Percentiles rank a stretch among this genome's conserved stretches.
Conservation (phyloP, 2,888 invertebrate species). For the Tipula vernalis region DNA sequence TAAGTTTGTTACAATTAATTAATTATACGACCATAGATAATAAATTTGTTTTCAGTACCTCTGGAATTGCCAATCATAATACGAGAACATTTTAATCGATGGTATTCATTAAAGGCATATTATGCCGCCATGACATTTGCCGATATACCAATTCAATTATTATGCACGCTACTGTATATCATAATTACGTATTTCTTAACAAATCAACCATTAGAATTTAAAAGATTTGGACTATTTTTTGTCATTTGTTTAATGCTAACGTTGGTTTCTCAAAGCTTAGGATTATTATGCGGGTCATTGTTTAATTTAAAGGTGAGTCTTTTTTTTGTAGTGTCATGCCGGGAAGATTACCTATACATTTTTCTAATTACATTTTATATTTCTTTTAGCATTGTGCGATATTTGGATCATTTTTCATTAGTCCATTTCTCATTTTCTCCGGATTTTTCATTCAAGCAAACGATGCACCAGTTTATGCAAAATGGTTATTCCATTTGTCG, state of each 20-base stretch:
- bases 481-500: constrained; percentile 79
- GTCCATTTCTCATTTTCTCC: constrained; percentile 82
- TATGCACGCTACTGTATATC: constrained; percentile 63
- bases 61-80: constrained; percentile 67
- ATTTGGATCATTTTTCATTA: constrained; percentile 74
- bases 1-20: constrained; percentile 40
- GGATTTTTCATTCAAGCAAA: constrained; percentile 81
- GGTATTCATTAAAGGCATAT: constrained; percentile 78
- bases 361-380: neutral
- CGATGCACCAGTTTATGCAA: constrained; percentile 63
- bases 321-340: neutral
- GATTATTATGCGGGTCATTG: constrained; percentile 71
- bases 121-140: constrained; percentile 66
- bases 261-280: constrained; percentile 75
- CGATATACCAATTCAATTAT: constrained; percentile 68
- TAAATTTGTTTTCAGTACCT: constrained; percentile 50
- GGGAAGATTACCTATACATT: neutral
- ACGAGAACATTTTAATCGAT: constrained; percentile 77
- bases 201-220: constrained; percentile 64
- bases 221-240: constrained; percentile 58
- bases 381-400: constrained; percentile 70
- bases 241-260: constrained; percentile 63
- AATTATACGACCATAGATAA: too few species aligned
- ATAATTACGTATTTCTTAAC: constrained; percentile 76
- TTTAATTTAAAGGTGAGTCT: constrained; percentile 56